These are phyloP conservation scores for Aphaenogaster rudis DNA, from an alignment of 1,140 invertebrate species.

Conservation along the genomic window DNA sequence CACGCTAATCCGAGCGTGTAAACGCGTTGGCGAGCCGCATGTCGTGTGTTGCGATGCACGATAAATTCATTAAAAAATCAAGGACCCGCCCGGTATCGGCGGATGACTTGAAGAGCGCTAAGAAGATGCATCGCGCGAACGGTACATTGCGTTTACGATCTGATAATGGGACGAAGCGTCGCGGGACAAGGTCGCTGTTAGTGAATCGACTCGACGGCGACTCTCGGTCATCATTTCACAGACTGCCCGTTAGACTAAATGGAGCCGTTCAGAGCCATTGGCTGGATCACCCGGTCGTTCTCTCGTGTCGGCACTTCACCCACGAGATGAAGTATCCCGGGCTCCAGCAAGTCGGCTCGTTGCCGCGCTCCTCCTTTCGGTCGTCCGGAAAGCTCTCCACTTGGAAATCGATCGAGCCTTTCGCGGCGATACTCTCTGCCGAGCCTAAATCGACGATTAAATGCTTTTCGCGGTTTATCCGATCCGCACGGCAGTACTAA, in stretches of 20 bases:
- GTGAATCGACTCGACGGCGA: conserved; percentile 22
- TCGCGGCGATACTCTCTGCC: background rate
- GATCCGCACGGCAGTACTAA: conserved; percentile 63
- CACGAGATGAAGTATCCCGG: conserved; percentile 62
- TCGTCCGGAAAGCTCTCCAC: conserved; percentile 64
- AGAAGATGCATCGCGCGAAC: background rate
- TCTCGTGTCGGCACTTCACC: conserved; percentile 65
- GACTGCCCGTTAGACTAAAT: conserved; percentile 45
- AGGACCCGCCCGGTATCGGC: background rate
- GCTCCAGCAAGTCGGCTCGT: conserved; percentile 24
- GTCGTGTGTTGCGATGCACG: background rate
- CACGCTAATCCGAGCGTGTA: conserved; percentile 47
- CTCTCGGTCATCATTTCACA: conserved; percentile 11
- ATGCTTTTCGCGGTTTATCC: conserved; percentile 26
- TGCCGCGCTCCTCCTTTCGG: conserved; percentile 24
- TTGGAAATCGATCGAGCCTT: conserved; percentile 72
- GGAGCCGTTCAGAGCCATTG: conserved; percentile 61
- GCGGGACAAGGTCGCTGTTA: conserved; percentile 22
- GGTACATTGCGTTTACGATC: background rate
- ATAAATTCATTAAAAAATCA: conserved; percentile 14
- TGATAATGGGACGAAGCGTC: background rate
- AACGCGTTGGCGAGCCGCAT: conserved; percentile 8
- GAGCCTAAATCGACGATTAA: conserved; percentile 56
- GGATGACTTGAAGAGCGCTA: background rate
- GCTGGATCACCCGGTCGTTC: conserved; percentile 42